Conservation (phyloP, 2,888 invertebrate genomes). For the Stenichneumon culpator region DNA sequence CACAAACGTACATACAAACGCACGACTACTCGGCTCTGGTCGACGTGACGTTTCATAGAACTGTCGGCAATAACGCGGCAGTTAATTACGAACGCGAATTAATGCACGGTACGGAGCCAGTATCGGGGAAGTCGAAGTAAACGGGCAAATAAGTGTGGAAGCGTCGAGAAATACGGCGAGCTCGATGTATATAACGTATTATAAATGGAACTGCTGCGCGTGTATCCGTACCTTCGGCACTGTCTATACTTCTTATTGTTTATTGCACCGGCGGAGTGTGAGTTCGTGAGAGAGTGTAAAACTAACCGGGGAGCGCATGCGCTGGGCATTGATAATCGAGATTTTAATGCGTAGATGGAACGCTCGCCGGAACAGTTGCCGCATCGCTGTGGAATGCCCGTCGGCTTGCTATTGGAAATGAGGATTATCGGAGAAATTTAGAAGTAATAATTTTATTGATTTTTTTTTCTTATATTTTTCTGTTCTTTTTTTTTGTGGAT, state of each 20-base stretch:
- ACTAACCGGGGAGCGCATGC: no score
- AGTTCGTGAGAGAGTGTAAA: not conserved
- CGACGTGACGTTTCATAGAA: slow-evolving; percentile 73
- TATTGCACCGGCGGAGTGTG: not conserved
- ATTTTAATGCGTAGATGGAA: slow-evolving; percentile 9
- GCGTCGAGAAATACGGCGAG: slow-evolving; percentile 51
- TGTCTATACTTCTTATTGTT: slow-evolving; percentile 9
- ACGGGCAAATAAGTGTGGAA: slow-evolving; percentile 64
- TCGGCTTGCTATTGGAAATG: not conserved
- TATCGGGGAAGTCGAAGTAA: slow-evolving; percentile 42
- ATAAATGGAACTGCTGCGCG: not conserved
- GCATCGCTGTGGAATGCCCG: not conserved
- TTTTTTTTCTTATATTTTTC: no score
- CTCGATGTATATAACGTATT: not conserved
- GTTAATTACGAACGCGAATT: slow-evolving; percentile 81
- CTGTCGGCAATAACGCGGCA: slow-evolving; percentile 80
- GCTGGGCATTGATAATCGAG: slow-evolving; percentile 12
- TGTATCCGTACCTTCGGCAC: not conserved
- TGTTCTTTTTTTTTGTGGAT: not conserved
- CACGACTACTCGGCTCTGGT: slow-evolving; percentile 46
- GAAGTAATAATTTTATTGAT: no score
- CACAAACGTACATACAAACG: slow-evolving; percentile 35
- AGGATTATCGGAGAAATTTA: not conserved
- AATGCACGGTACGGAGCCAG: slow-evolving; percentile 70
- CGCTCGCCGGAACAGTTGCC: not conserved